Conservation (phyloP, 2,797 vertebrate genomes). For the Tapera naevia region DNA sequence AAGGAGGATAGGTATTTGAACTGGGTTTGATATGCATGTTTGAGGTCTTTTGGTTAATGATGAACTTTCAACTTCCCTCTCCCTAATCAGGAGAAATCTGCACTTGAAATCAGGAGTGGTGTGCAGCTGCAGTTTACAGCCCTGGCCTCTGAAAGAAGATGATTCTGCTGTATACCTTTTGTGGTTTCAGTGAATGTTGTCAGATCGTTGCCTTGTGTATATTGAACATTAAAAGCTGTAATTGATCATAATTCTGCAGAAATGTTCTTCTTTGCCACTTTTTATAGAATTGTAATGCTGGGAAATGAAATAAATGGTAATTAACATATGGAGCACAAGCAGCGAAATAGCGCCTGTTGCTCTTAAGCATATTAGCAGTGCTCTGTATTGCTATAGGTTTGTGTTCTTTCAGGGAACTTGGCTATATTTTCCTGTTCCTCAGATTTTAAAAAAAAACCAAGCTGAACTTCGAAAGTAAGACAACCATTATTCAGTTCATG, state of each 20-base stretch:
- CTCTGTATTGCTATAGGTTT: background rate
- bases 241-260: background rate
- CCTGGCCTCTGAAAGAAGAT: background rate
- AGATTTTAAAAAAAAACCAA: slow-evolving; percentile 4
- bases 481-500: background rate
- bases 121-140: slow-evolving; percentile 33
- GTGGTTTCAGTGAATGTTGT: background rate
- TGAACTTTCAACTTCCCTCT: slow-evolving; percentile 52
- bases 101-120: slow-evolving; percentile 44
- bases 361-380: background rate
- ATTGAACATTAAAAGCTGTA: slow-evolving; percentile 7
- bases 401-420: background rate
- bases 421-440: background rate
- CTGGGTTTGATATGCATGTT: background rate
- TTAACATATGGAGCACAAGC: background rate
- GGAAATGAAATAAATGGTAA: slow-evolving; percentile 37
- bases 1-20: background rate
- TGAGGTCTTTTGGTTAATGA: slow-evolving; percentile 43
- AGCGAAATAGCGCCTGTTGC: slow-evolving; percentile 57
- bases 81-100: slow-evolving; percentile 59
- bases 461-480: background rate
- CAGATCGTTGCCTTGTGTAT: background rate
- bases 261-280: slow-evolving; percentile 19
- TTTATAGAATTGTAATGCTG: slow-evolving; percentile 22
- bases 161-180: background rate